These are phyloP conservation scores for Macrocentrus cingulum DNA, from an alignment of 1,140 invertebrate species.

Conservation along the genomic window DNA sequence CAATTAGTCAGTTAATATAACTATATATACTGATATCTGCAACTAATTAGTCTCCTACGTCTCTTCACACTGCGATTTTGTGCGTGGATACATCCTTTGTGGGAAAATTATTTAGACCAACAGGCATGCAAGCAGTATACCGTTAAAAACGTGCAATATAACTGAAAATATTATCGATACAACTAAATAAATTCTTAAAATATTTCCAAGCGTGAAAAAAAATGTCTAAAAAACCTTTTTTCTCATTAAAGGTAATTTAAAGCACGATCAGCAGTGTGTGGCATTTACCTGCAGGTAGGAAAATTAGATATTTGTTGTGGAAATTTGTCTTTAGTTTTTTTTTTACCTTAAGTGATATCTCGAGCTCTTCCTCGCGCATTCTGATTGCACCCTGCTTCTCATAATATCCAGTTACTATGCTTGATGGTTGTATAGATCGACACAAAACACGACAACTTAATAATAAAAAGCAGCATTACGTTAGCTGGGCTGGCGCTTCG, in stretches of 20 bases:
- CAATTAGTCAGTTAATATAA: too few relatives aligned
- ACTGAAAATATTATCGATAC: too few relatives aligned
- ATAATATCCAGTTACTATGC: constrained; percentile 39
- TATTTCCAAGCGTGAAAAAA: too few relatives aligned
- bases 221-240: too few relatives aligned
- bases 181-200: too few relatives aligned
- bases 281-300: too few relatives aligned
- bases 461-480: neutral
- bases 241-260: too few relatives aligned
- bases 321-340: too few relatives aligned
- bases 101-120: constrained; percentile 25
- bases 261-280: too few relatives aligned
- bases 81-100: constrained; percentile 3
- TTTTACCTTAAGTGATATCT: constrained; percentile 84
- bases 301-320: too few relatives aligned
- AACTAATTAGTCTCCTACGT: too few relatives aligned
- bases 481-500: neutral
- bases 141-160: constrained; percentile 23
- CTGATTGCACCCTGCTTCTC: constrained; percentile 50
- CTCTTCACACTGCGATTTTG: neutral
- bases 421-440: neutral
- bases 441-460: neutral
- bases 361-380: constrained; percentile 90
- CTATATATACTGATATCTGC: too few relatives aligned
- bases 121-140: constrained; percentile 20